Evolutionary conservation across 2,888 invertebrate species (phyloP), one percentile per base, ranked within the genome.

Genomic region (Napeogenes sylphis): DNA sequence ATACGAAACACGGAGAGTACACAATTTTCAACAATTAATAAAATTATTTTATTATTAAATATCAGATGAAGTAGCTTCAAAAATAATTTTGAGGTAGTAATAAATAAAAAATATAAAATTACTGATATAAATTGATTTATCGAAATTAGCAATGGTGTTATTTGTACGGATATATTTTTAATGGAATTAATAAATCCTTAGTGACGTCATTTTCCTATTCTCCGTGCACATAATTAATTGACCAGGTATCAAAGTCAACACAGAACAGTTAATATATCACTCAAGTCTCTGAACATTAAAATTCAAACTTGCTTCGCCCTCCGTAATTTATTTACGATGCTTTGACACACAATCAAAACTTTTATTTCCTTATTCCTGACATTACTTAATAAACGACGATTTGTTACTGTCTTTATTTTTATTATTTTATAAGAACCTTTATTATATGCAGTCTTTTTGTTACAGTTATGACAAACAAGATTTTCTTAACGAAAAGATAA

Each of bases 251-350:
- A 66, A 61, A 64, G 65, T 62, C 66, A 71, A 70, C 69, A 67
- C 45, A 62, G 68, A 74, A 65, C 76, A 74, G 75, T 80, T 77
- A 80, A 82, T 82, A 81, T 81, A 80, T 79, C 72, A 78, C 72
- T 68, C 70, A 73, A 78, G 21, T 21, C 21, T 21, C 21, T 21
- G 62, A 67, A 62, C 66, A 70, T 71, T 74, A 71, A 61, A 71
- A 68, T 71, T 70, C 57, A 59, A 55, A 58, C 55, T 72, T 45
- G 65, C 65, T 56, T 68, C 68, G 70, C 66, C 72, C 63, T 66
- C 70, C 63, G 66, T 81, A 76, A 77, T 77, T 81, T 82, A 82
- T 83, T 82, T 78, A 83, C 77, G 74, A 75, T 79, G 75, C 81
- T 83, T 79, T 80, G 81, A 82, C 77, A 74, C 76, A 71, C 73